Percentiles rank a stretch among this genome's conserved stretches.
phyloP scores from a whole-genome alignment of 2,888 invertebrate species.

The Ophonus ardosiacus region DNA sequence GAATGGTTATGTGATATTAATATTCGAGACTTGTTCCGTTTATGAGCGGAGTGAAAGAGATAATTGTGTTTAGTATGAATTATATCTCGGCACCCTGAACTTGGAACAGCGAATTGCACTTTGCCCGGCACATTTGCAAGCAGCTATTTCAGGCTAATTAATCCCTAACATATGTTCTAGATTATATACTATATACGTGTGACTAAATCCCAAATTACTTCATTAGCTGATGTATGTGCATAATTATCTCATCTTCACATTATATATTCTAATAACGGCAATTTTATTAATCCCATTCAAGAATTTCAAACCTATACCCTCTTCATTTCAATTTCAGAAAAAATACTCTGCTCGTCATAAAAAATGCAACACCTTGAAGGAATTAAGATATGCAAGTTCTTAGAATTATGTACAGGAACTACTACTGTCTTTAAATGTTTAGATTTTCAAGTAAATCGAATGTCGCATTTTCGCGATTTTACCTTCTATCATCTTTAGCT shows the following conservation, averaged over 20 bases:
- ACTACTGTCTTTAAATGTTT: too few relatives aligned
- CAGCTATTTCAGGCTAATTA: constrained; percentile 28
- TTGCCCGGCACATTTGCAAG: constrained; percentile 24
- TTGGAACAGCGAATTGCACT: constrained; percentile 24
- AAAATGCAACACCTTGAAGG: too few relatives aligned
- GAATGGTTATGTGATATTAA: too few relatives aligned
- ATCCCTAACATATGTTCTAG: constrained; percentile 8
- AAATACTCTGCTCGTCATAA: too few relatives aligned
- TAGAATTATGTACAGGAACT: too few relatives aligned
- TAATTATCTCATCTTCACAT: not conserved
- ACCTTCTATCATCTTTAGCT: too few relatives aligned
- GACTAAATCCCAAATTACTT: constrained; percentile 5
- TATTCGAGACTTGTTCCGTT: not conserved
- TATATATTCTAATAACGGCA: not conserved
- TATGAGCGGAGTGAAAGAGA: constrained; percentile 13
- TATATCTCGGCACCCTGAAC: constrained; percentile 1
- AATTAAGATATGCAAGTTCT: too few relatives aligned
- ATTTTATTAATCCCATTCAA: too few relatives aligned
- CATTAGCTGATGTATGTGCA: not conserved
- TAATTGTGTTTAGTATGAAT: constrained; percentile 8
- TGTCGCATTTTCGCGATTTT: too few relatives aligned
- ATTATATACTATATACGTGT: constrained; percentile 20
- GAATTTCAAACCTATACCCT: too few relatives aligned
- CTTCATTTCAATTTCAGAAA: too few relatives aligned
- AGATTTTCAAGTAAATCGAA: too few relatives aligned